Conservation (phyloP, 2,113 vertebrate genomes). For the Pterocles burchelli region DNA sequence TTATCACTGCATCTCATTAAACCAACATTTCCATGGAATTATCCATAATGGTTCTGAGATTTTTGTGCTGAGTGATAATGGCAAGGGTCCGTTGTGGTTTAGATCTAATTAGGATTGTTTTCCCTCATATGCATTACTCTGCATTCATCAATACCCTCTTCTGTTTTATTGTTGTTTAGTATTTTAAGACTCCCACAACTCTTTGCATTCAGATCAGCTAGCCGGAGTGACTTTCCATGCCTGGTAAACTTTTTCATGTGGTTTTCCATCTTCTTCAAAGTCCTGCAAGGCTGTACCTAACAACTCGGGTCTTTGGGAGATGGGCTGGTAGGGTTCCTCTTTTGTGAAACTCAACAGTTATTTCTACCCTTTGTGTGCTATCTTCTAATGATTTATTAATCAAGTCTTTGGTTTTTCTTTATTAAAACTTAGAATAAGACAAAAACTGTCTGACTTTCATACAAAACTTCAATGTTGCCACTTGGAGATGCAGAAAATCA, state of each 20-base stretch:
- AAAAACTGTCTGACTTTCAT: not conserved
- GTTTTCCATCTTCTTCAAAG: not conserved
- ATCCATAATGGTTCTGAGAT: constrained; percentile 45
- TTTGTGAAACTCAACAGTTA: not conserved
- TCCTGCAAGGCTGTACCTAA: not conserved
- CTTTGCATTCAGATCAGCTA: constrained; percentile 17
- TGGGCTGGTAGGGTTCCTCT: not conserved
- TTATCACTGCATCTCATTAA: constrained; percentile 39
- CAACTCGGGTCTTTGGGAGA: not conserved
- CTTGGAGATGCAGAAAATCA: not conserved
- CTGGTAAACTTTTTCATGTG: not conserved
- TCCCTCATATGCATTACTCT: constrained; percentile 55
- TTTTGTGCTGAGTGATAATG: constrained; percentile 47
- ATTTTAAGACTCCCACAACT: constrained; percentile 21
- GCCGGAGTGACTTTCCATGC: not conserved
- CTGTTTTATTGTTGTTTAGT: constrained; percentile 48
- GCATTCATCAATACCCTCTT: constrained; percentile 59
- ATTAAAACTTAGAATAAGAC: not conserved
- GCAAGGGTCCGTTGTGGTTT: constrained; percentile 45
- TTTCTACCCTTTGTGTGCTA: not conserved
- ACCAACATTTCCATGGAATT: constrained; percentile 49
- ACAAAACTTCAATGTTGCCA: not conserved
- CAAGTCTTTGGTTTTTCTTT: not conserved
- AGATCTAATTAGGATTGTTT: constrained; percentile 71
- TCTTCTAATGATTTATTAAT: not conserved